Evolutionary conservation across 2,888 invertebrate genomes (phyloP).

Genomic region (Eristalis pertinax): DNA sequence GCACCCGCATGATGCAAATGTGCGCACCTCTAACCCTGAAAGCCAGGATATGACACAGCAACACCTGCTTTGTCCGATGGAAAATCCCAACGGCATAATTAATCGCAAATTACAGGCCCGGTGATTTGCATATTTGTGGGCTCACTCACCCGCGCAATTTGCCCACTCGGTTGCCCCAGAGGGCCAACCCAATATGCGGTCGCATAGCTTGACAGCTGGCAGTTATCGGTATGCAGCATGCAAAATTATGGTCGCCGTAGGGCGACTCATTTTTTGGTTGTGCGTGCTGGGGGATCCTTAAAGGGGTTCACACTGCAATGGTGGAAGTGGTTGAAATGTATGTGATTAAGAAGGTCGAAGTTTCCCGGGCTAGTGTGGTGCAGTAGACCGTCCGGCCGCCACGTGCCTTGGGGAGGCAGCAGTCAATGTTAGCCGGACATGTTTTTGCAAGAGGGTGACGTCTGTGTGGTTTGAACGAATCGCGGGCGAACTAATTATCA

Average conservation of each 20-base stretch:
- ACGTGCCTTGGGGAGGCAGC: neutral
- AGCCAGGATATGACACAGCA: constrained; percentile 29
- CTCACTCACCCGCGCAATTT: constrained; percentile 49
- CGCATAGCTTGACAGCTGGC: constrained; percentile 52
- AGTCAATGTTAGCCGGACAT: neutral
- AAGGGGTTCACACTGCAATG: neutral
- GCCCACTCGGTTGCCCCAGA: constrained; percentile 24
- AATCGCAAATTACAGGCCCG: constrained; percentile 78
- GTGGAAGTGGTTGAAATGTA: neutral
- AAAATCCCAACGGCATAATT: constrained; percentile 76
- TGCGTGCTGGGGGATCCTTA: neutral
- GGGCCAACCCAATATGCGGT: constrained; percentile 36
- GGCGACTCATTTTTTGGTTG: constrained; percentile 20
- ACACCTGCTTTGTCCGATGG: constrained; percentile 49
- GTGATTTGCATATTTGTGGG: constrained; percentile 76
- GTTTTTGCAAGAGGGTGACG: neutral
- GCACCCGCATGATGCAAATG: constrained; percentile 57
- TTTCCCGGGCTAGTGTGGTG: neutral
- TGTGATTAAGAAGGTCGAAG: constrained; percentile 12
- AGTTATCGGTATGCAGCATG: constrained; percentile 37
- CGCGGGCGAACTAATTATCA: neutral
- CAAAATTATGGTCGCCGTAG: constrained; percentile 10
- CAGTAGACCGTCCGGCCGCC: neutral
- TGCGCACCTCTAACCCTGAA: constrained; percentile 37
- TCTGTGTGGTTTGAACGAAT: neutral